These are phyloP conservation scores for Sebastes hubbsi DNA, from an alignment of 2,797 vertebrate species.

Conservation along the genomic window DNA sequence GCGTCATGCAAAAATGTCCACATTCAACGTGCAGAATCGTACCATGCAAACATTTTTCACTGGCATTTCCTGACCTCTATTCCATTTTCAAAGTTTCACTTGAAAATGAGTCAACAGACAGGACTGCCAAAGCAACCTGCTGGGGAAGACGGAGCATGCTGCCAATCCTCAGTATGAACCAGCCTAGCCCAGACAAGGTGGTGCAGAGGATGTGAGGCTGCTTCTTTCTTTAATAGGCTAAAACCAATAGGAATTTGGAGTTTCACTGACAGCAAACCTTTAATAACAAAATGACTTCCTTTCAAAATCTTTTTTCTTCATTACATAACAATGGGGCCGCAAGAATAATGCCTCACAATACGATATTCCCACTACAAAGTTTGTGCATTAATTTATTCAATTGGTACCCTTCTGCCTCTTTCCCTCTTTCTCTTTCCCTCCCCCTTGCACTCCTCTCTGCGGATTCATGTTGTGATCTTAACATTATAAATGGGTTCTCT, in stretches of 20 bases:
- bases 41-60: neutral
- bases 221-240: constrained; percentile 40
- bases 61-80: neutral
- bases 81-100: neutral
- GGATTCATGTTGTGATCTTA: constrained; percentile 73
- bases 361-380: constrained; percentile 32
- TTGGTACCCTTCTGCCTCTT: constrained; percentile 12
- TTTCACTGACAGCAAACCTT: constrained; percentile 12
- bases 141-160: constrained; percentile 18
- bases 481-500: constrained; percentile 78
- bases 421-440: neutral
- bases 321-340: constrained; percentile 28
- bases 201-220: constrained; percentile 20
- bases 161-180: constrained; percentile 29
- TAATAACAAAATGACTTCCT: constrained; percentile 36
- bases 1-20: neutral
- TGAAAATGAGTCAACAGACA: constrained; percentile 17
- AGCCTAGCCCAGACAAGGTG: constrained; percentile 30
- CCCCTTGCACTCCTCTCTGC: constrained; percentile 41
- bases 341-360: constrained; percentile 30
- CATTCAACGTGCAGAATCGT: neutral
- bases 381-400: constrained; percentile 55
- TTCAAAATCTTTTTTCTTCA: constrained; percentile 15
- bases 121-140: constrained; percentile 11
- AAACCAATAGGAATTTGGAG: constrained; percentile 30